Evolutionary conservation across 1,140 invertebrate species (phyloP), one percentile per base, ranked within the genome.

Genomic region (Daktulosphaira vitifoliae): DNA sequence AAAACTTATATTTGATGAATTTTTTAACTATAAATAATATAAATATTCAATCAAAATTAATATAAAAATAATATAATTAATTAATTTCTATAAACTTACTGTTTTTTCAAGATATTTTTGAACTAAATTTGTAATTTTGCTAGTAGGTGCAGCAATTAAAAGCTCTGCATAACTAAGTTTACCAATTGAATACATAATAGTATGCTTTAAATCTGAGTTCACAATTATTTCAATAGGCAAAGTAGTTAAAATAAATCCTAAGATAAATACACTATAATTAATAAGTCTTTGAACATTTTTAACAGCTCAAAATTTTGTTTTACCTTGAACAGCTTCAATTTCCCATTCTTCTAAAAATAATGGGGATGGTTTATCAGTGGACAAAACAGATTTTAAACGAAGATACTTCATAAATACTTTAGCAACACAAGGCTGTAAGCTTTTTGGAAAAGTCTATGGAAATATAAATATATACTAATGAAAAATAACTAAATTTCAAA

Each of bases 381-480:
- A 46, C 16, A 62, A 48, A 3, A 39, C 44, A 20, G 56, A 46
- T 62, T 62, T 62, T 3, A 48, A 62, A 5, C 46, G 42, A 1
- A 62, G 56, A 62, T 62, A 62, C 29, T 62, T 62, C 6, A 33
- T 62, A 62, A 62, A 62, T 48, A 23, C 56, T 62, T 62, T 20
- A 0, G 56, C 42, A n/a, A 62, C 23, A 46, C 56, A 62, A 7
- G 26, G 13, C 25, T 62, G 56, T 33, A 62, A 62, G 6, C 46
- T 46, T 46, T 62, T 62, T 48, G 56, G 56, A 22, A 62, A 62
- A 16, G 29, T 42, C 56, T 62, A n/a, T 62, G 20, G 26, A 44
- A 42, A 16, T 8, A 62, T 8, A 9, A n/a, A 22, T 62, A 44
- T 44, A 15, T 4, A 44, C 9, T n/a, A 11, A 33, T 33, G 29